Evolutionary conservation across 2,113 vertebrate genomes (phyloP), one percentile per base, ranked within the genome.

Genomic region (Dolichallabes microphthalmus): DNA sequence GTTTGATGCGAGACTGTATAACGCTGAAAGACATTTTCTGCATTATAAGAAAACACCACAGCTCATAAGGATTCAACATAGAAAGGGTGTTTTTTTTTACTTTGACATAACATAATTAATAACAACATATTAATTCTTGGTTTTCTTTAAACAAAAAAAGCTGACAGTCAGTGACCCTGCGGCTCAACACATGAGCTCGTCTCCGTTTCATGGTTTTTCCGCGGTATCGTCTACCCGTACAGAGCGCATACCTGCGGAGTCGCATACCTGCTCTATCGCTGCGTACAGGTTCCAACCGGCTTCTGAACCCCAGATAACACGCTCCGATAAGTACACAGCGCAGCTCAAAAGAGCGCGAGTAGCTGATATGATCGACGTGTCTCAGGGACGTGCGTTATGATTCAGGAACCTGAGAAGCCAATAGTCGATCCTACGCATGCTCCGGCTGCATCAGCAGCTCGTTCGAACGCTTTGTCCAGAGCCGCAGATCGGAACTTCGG

Each of bases 231-330:
- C 25, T 78, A 80, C 61, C 55, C 15, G 19, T 74, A 71, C 57
- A 39, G 53, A 30, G 66, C 13, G 55, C 45, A 19, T 81, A 73
- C 68, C 66, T 63, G 78, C 27, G 15, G 68, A 53, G 35, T 58
- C 20, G 45, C 77, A 86, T 86, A 86, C 68, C 84, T 86, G 83
- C 25, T 74, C 55, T 63, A 74, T 81, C 78, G 19, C 68, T 30
- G n/a, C 8, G 2, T 55, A 53, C 78, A 86, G 66, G 85, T 86
- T 74, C 55, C 58, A 71, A 75, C 85, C 81, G 78, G 78, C 57
- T 19, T n/a, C 17, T n/a, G 78, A 73, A 81, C 45, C 39, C 57
- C 78, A 3, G 58, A 73, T 58, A 45, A 73, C 68, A n/a, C 14
- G 27, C 27, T 4, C 68, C 27, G 66, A 81, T 63, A 86, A 81